Conservation (phyloP, 92 coral and sea anemone species). For the Scolanthus callimorphus region DNA sequence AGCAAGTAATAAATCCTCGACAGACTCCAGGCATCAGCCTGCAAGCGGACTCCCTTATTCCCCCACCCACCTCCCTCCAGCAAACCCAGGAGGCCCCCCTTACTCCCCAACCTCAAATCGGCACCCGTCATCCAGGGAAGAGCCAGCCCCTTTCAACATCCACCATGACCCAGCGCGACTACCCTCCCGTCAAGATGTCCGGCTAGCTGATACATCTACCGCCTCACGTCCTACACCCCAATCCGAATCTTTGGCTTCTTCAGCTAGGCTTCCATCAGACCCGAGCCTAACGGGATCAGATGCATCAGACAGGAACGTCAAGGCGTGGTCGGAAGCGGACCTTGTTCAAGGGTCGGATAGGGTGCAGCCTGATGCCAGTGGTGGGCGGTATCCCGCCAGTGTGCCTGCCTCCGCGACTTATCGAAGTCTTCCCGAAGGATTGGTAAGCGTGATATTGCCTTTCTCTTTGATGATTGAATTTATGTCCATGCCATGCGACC, state of each 20-base stretch:
- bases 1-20: constrained; percentile 48
- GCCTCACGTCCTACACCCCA: constrained; percentile 2
- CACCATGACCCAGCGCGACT: not conserved
- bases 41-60: constrained; percentile 26
- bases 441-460: no score
- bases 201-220: not conserved
- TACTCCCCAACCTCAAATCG: constrained; percentile 14
- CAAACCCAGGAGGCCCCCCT: constrained; percentile 33
- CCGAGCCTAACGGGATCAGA: constrained; percentile 24
- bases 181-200: not conserved
- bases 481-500: no score
- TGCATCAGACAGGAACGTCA: constrained; percentile 13
- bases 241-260: constrained; percentile 13
- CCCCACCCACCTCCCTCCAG: constrained; percentile 7
- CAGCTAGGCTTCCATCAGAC: constrained; percentile 6
- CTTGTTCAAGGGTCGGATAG: constrained; percentile 1
- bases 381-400: no score
- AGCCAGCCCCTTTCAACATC: not conserved
- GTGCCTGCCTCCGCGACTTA: no score
- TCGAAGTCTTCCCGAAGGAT: no score
- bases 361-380: constrained; percentile 14
- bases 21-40: constrained; percentile 43
- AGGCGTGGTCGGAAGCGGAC: constrained; percentile 28
- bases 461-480: no score
- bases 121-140: constrained; percentile 21